Conservation (phyloP, 2,888 invertebrate species). For the Rhorus exstirpatorius region DNA sequence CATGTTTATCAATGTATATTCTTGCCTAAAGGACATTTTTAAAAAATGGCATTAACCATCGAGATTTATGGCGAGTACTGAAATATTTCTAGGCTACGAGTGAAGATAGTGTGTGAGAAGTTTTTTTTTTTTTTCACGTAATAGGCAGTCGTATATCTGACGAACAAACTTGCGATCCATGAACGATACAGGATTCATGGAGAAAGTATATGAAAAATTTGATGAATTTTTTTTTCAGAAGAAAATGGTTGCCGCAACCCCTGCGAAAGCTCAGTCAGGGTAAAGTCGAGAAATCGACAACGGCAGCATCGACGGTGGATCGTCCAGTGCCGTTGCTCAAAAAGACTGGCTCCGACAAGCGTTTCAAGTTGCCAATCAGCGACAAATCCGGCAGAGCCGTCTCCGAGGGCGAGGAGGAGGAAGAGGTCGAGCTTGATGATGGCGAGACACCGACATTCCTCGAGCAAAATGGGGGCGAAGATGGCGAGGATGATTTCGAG, state of each 20-base stretch:
- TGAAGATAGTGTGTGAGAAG: too few relatives aligned
- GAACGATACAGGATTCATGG: not conserved
- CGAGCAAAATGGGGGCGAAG: slow-evolving; percentile 89
- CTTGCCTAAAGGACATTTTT: too few relatives aligned
- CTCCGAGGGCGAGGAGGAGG: slow-evolving; percentile 83
- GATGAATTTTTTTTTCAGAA: slow-evolving; percentile 87
- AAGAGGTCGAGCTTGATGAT: slow-evolving; percentile 81
- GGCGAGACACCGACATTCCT: slow-evolving; percentile 81
- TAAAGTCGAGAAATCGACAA: slow-evolving; percentile 91
- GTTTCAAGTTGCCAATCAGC: slow-evolving; percentile 90
- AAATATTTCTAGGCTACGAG: too few relatives aligned
- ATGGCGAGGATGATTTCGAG: slow-evolving; percentile 94
- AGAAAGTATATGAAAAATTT: not conserved
- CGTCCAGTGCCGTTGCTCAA: slow-evolving; percentile 89
- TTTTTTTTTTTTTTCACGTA: too few relatives aligned
- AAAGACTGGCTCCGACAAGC: slow-evolving; percentile 94
- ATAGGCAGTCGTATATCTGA: too few relatives aligned
- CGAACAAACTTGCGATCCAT: too few relatives aligned
- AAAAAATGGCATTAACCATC: too few relatives aligned
- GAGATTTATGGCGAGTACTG: too few relatives aligned
- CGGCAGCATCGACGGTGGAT: slow-evolving; percentile 76
- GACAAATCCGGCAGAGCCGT: slow-evolving; percentile 78
- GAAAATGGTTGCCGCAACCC: slow-evolving; percentile 96
- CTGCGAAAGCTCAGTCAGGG: slow-evolving; percentile 95
- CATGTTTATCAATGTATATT: too few relatives aligned